A percentile compares a stretch with the other conserved stretches of the same genome.
These are phyloP conservation scores for Grammomys dolichurus DNA, from an alignment of 2,113 vertebrate genomes.

Conservation along the genomic window DNA sequence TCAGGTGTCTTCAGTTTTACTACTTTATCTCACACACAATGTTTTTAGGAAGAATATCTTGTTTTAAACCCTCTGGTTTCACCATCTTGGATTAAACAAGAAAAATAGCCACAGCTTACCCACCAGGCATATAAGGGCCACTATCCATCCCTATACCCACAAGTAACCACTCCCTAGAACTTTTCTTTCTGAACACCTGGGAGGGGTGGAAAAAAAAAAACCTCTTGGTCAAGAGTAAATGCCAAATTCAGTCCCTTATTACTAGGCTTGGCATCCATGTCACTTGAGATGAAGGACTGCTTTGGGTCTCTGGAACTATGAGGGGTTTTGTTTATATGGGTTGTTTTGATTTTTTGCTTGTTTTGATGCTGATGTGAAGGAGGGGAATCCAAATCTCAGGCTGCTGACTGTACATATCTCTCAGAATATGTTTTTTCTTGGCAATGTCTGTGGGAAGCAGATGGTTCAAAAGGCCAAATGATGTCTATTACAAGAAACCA, in stretches of 20 bases:
- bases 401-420: conserved; percentile 46
- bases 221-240: background rate
- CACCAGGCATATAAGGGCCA: background rate
- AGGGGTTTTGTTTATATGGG: background rate
- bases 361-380: background rate
- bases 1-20: background rate
- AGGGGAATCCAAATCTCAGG: background rate
- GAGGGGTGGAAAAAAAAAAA: too few relatives aligned
- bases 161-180: background rate
- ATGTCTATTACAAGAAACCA: background rate
- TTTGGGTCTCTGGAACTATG: conserved; percentile 17
- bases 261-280: background rate
- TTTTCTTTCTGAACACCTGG: background rate
- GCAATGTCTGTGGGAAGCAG: background rate
- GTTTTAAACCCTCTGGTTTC: background rate
- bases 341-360: background rate
- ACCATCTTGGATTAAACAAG: background rate
- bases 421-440: conserved; percentile 45
- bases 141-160: background rate
- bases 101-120: background rate
- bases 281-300: background rate
- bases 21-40: background rate
- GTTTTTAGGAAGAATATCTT: background rate
- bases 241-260: background rate
- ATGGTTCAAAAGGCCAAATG: conserved; percentile 12